These are phyloP conservation scores for Apis cerana DNA, from an alignment of 1,140 invertebrate genomes.

Conservation along the genomic window DNA sequence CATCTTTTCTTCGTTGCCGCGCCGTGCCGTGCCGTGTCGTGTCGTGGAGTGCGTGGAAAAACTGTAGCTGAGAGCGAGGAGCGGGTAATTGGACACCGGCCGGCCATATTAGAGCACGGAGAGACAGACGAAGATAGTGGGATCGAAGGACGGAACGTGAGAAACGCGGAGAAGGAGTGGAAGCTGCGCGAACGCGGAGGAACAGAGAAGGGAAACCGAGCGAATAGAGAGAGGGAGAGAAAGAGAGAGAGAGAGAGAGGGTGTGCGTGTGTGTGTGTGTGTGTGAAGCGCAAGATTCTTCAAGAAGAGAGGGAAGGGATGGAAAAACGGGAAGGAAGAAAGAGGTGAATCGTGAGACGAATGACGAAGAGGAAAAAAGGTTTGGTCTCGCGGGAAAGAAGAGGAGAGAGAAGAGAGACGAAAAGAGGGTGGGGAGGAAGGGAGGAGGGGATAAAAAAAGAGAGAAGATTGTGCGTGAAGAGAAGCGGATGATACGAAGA, in stretches of 20 bases:
- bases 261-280: too few relatives aligned
- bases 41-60: constrained; percentile 47
- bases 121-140: constrained; percentile 59
- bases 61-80: constrained; percentile 58
- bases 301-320: neutral
- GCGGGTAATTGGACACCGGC: constrained; percentile 79
- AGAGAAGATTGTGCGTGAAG: neutral
- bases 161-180: constrained; percentile 32
- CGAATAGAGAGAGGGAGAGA: constrained; percentile 6
- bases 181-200: constrained; percentile 20
- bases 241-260: neutral
- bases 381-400: neutral
- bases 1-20: constrained; percentile 38
- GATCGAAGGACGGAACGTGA: constrained; percentile 32
- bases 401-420: neutral
- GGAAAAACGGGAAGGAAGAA: neutral
- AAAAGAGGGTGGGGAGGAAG: too few relatives aligned
- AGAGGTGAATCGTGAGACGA: neutral
- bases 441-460: constrained; percentile 6
- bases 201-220: neutral
- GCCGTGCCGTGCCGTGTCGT: neutral
- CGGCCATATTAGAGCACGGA: constrained; percentile 79
- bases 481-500: neutral
- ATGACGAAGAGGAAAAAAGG: neutral
- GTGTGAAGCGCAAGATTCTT: neutral